phyloP scores from a whole-genome alignment of 30 jellyfish, hydroid and myxozoan genomes.

The Aurelia sp. region DNA sequence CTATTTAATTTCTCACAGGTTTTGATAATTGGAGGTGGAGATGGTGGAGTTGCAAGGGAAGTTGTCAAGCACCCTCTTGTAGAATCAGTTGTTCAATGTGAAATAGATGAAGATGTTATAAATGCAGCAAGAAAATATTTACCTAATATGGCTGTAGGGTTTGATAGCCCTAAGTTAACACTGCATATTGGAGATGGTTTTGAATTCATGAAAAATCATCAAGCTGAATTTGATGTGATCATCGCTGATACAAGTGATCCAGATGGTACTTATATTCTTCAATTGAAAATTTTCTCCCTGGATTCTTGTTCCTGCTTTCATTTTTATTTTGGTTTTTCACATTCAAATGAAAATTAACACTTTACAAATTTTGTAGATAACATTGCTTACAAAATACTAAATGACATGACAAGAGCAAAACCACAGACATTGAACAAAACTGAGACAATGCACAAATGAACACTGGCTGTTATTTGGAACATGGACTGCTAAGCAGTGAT shows the following conservation, averaged over 20 bases:
- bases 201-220: slow-evolving; percentile 79
- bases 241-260: slow-evolving; percentile 97
- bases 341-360: too few species aligned
- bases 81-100: slow-evolving; percentile 92
- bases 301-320: too few species aligned
- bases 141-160: slow-evolving; percentile 90
- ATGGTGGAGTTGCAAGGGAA: slow-evolving; percentile 97
- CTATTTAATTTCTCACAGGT: slow-evolving; percentile 26
- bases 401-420: too few species aligned
- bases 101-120: slow-evolving; percentile 92
- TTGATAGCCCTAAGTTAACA: slow-evolving; percentile 77
- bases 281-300: too few species aligned
- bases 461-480: too few species aligned
- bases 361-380: too few species aligned
- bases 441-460: too few species aligned
- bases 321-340: too few species aligned
- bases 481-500: too few species aligned
- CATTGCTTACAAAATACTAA: too few species aligned
- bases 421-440: too few species aligned
- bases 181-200: slow-evolving; percentile 89
- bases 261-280: slow-evolving; percentile 63
- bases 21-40: slow-evolving; percentile 98
- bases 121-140: slow-evolving; percentile 77
- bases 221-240: slow-evolving; percentile 88
- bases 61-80: slow-evolving; percentile 94